A percentile compares a stretch with the other conserved stretches of the same genome.
Evolutionary conservation across 2,113 vertebrate species (phyloP).

Genomic region (Corvus cornix): DNA sequence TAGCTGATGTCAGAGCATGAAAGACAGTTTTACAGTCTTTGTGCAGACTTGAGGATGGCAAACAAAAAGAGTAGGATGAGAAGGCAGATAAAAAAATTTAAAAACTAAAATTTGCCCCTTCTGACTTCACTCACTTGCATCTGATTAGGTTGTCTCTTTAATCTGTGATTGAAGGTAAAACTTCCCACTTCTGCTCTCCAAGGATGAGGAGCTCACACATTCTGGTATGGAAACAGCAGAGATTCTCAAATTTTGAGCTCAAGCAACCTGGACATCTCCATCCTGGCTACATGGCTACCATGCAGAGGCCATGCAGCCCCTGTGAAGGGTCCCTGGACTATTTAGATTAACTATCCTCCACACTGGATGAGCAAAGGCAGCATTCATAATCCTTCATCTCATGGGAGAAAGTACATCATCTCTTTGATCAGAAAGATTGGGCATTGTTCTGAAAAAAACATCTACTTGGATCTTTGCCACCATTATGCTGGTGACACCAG

Average conservation of each 20-base stretch:
- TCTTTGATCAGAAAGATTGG: neutral
- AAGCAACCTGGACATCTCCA: neutral
- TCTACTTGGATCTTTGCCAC: neutral
- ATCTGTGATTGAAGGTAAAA: neutral
- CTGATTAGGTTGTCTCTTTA: neutral
- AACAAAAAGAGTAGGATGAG: neutral
- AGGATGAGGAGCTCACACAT: neutral
- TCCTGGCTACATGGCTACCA: neutral
- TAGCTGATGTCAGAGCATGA: neutral
- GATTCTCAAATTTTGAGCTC: neutral
- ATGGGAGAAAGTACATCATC: neutral
- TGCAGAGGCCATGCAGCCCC: neutral
- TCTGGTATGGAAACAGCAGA: neutral
- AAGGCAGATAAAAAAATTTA: neutral
- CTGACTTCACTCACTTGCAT: neutral
- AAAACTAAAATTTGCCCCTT: neutral
- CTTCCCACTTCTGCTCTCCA: neutral
- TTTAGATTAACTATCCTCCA: neutral
- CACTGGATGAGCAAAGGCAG: accelerated
- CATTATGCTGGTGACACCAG: neutral
- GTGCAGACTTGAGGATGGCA: neutral
- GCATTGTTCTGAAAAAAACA: neutral
- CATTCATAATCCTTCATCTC: neutral
- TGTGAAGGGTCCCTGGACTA: neutral
- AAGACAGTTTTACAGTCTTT: neutral